Base-by-base conservation (phyloP, 1,140 invertebrate genomes). In the Forficula auricularia region DNA sequence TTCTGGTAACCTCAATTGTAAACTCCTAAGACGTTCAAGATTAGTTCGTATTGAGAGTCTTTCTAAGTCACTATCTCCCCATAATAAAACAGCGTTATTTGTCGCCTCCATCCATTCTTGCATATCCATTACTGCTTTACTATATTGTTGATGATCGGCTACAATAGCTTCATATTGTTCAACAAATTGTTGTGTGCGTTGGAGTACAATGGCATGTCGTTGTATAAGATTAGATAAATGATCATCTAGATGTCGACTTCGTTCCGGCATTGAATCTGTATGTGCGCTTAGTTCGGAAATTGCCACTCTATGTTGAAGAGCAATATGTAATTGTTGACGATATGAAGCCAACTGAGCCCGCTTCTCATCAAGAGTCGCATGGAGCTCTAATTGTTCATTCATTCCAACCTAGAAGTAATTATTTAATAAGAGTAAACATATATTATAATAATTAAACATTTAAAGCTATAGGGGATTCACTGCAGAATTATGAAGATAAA, bases 21-120 rank as follows among this genome's bases (percentile, higher is more conserved):
- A 61, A 57, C 84, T 85, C 68, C 85, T 86, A 30, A 90, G 65
- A 50, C 87, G 77, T 57, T 94, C 86, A n/a, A 95, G 67, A 60
- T 94, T 89, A 42, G 83, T 86, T 52, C 87, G 82, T 13, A 96
- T 65, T 1, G 84, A 82, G 10, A 90, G 83, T 52, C 86, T 68
- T 59, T 95, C 90, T 16, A 89, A 65, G 46, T 85, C 82, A 2
- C 75, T 67, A 58, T 95, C 88, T 4, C 80, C 79, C 79, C 87
- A 94, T 16, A 87, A 66, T 47, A 75, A 71, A 0, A 92, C 75
- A 0, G 84, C 84, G 53, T 84, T 85, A 30, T 82, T 75, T 0
- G 88, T 89, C 9, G 81, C 77, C 55, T 86, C 82, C n/a, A 92
- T 67, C 81, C 88, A 95, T 58, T 92, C 87, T 48, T 82, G 77